Base-by-base conservation (phyloP, 2,888 invertebrate species). In the Suillia variegata region DNA sequence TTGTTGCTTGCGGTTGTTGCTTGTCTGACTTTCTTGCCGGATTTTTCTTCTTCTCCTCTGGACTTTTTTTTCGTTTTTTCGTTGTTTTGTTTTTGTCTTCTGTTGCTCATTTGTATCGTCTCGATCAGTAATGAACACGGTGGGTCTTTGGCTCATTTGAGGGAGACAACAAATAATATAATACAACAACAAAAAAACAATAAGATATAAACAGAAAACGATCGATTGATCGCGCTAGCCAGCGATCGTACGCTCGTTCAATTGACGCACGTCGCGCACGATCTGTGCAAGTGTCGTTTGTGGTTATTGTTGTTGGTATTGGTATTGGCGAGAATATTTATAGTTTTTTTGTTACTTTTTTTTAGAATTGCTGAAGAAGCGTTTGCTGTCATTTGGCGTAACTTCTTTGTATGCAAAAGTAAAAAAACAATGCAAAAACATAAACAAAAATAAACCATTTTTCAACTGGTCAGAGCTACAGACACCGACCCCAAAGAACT, bases 11-110 rank as follows among this genome's bases (percentile, higher is more conserved):
- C 17, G 15, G 34, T 53, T 49, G 54, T 26, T 53, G 53, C 51
- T 59, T n/a, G 47, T 59, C 53, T 59, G 61, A 65, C 68, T 69
- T 70, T 73, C 70, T 70, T 71, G 73, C 64, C 72, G 70, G 69
- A 72, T 70, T 73, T 73, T 17, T 62, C 57, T 56, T 33, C 56
- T 57, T 67, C 47, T 52, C 56, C 59, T 60, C 31, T 54, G 12
- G 22, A 42, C 12, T 45, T 54, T 45, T 54, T 54, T 17, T 21
- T 48, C 8, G 26, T 3, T 22, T 54, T 38, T 42, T 42, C 26
- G 12, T 34, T 33, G 17, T 33, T 5, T 21, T 34, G 24, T 2
- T 12, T 38, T 13, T 49, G 24, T 50, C 33, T 20, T 50, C 13
- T 65, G 69, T 20, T 65, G 70, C 62, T 69, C 67, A 65, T 70